Evolutionary conservation across 2,113 vertebrate genomes (phyloP), one percentile per base, ranked within the genome.

Genomic region (Felis chaus): DNA sequence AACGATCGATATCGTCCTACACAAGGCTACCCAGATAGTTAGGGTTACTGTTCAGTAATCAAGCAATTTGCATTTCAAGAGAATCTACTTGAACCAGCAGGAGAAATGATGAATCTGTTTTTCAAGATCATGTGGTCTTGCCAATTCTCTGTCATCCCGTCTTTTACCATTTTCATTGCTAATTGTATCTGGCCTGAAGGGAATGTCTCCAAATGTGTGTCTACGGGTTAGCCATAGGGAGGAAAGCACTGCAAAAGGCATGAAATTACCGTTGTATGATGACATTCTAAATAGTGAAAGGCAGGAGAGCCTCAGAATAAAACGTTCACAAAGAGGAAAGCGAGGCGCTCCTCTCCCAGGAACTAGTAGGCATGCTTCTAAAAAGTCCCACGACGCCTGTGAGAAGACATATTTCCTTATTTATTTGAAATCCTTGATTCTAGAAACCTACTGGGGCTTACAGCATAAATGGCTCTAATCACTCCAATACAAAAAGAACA

Each of bases 401-500:
- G 31, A 95, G 29, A 85, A 92, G 94, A 95, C 45, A 41, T 45
- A 55, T 81, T 79, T 94, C 29, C 61, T 89, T 87, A 73, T 82
- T 95, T 89, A 91, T 82, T 95, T 88, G 36, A 19, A 76, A 92
- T 96, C n/a, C 61, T 82, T 95, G 50, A 94, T 73, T 97, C 68
- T 80, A 71, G 87, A 97, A 89, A 95, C 36, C 86, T 12, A 78
- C 48, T 78, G 12, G 45, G 31, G 8, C 2, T 93, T 84, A 76
- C 0, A 88, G 36, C 79, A 86, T 84, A 94, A 84, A 96, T 93
- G 78, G 31, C 29, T 96, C 15, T n/a, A 89, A 83, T 80, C 36
- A 87, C 84, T 69, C n/a, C 36, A 92, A 48, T 36, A 65, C 61
- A 89, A 78, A 97, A 93, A 74, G 53, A 96, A 90, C 97, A 97